Evolutionary conservation across 2,797 vertebrate species (phyloP), one percentile per base, ranked within the genome.

Genomic region (Hoplostethus atlanticus): DNA sequence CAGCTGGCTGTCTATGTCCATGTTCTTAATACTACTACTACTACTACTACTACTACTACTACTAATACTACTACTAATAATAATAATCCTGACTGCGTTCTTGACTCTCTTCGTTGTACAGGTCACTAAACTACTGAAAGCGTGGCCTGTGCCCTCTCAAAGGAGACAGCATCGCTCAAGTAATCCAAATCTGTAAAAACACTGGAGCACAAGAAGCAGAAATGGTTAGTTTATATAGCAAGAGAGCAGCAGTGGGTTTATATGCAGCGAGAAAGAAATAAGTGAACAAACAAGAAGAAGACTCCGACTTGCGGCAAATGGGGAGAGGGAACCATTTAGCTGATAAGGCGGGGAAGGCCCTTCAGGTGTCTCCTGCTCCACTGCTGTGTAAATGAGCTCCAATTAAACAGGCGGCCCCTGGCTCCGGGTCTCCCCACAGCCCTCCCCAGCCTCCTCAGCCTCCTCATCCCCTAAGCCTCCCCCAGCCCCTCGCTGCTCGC

Each of bases 351-450:
- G 87, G 80, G 90, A 90, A 91, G 91, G 88, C 90, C 91, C 89
- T 93, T 92, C 90, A 92, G 92, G 90, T 93, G 91, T 93, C 91
- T 93, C 90, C 85, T 87, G 92, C 90, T 87, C 89, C 86, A 90
- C 91, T 91, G 92, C 91, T 89, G 90, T 90, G 91, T 93, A 95
- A 95, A 94, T 93, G 94, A 95, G 93, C 92, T 92, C 93, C 93
- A 95, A 94, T 94, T 95, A 95, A 94, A 93, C 83, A 90, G 86
- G 89, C 85, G 87, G 91, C 90, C 91, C 84, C 86, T 91, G 86
- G 91, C 88, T 91, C 86, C 64, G 73, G 85, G 81, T 92, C 89
- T 89, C 90, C 89, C 85, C 73, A 66, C 85, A 84, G 77, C 87
- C 81, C 77, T 86, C 86, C 86, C 79, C 90, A 81, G 72, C 72